Evolutionary conservation across 2,888 invertebrate species (phyloP), one percentile per base, ranked within the genome.

Genomic region (Phortica okadai): DNA sequence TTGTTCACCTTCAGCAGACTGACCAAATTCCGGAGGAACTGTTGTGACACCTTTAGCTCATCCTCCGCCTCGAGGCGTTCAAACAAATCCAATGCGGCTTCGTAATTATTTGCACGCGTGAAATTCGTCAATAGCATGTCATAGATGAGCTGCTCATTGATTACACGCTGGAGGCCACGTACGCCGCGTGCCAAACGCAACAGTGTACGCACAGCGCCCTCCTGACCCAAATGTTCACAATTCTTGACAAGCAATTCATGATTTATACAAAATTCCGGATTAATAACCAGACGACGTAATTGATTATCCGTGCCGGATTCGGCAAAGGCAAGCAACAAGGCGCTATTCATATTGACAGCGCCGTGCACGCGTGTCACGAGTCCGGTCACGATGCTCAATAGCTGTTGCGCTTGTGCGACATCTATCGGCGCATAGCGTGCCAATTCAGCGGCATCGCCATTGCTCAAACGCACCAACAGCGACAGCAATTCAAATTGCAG

Each of bases 401-500:
- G 82, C 59, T 89, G 82, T 78, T 91, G 90, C 8, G 92, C 91
- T 76, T 91, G 84, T 0, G 81, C 83, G 1, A 81, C 75, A 0
- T 76, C 82, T 1, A 86, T 74, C 16, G 82, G 80, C 1, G 84
- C 79, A 50, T 80, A 89, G 10, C 84, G 83, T 4, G 82, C 78
- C 8, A 81, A 41, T 2, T 84, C 77, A 11, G 81, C 76, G 5
- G 79, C 77, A 44, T 86, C 74, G 2, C 79, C 82, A 74, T 91
- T 91, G 75, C 88, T 86, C 1, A 91, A 70, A 62, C 90, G 89
- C 58, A 92, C 87, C 58, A 93, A 78, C 73, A 89, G 84, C n/a
- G 89, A 89, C 4, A 95, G 84, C 0, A 95, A 80, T 89, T 95
- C 95, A 80, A 94, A 93, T 84, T 94, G 94, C 10, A 95, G 87